Conservation (phyloP, 2,888 invertebrate genomes). For the Gari tellinella region DNA sequence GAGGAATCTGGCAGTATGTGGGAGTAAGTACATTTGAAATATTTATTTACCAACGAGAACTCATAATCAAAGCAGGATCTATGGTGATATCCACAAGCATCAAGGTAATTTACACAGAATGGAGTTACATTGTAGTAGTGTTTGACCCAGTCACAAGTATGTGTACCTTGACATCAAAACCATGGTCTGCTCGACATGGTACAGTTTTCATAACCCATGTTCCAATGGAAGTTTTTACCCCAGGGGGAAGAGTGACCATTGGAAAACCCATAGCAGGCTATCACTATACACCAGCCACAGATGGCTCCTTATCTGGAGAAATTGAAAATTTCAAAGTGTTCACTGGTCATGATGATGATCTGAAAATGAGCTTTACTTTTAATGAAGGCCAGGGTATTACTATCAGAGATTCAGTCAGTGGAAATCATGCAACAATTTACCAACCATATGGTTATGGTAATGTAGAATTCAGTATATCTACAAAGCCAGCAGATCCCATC, state of each 20-base stretch:
- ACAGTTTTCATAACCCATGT: slow-evolving; percentile 17
- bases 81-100: slow-evolving; percentile 32
- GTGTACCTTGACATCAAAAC: no score
- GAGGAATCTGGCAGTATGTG: slow-evolving; percentile 43
- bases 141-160: slow-evolving; percentile 37
- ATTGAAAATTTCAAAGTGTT: slow-evolving; percentile 38
- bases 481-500: slow-evolving; percentile 27
- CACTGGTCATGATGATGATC: slow-evolving; percentile 8
- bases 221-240: slow-evolving; percentile 45
- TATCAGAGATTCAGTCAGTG: slow-evolving; percentile 11
- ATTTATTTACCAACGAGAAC: slow-evolving; percentile 24
- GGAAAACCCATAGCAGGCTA: slow-evolving; percentile 60
- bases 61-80: slow-evolving; percentile 31
- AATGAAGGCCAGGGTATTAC: not conserved
- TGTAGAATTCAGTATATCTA: slow-evolving; percentile 15
- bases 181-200: no score
- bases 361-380: slow-evolving; percentile 23
- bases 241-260: slow-evolving; percentile 62
- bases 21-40: slow-evolving; percentile 29
- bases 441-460: slow-evolving; percentile 22
- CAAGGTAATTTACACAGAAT: slow-evolving; percentile 22
- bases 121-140: slow-evolving; percentile 56
- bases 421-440: slow-evolving; percentile 17
- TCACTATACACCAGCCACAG: slow-evolving; percentile 24
- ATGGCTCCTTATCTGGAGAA: slow-evolving; percentile 48